phyloP scores from a whole-genome alignment of 2,113 vertebrate species.

The Poeciliopsis prolifica region DNA sequence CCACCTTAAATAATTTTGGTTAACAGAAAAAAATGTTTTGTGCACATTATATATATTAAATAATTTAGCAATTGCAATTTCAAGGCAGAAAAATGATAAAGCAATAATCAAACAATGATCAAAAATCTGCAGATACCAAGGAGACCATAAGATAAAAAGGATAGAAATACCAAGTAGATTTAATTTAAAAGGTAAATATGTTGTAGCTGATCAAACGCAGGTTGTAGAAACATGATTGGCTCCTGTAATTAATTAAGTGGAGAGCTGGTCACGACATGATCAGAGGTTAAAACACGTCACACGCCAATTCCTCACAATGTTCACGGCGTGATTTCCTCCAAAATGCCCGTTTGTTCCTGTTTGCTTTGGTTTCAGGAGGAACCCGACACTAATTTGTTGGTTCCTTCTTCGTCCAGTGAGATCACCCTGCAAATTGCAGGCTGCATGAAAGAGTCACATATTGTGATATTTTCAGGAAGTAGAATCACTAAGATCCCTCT shows the following conservation, averaged over 20 bases:
- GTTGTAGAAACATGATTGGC: not conserved
- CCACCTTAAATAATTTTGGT: too few relatives aligned
- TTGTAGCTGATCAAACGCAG: not conserved
- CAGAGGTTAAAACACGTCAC: not conserved
- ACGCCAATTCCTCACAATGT: not conserved
- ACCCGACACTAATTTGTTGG: not conserved
- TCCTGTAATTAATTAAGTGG: not conserved
- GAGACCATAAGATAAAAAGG: not conserved
- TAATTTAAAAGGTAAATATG: not conserved
- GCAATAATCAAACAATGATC: too few relatives aligned
- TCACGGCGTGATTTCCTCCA: not conserved
- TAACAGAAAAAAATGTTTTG: too few relatives aligned
- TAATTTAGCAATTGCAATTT: too few relatives aligned
- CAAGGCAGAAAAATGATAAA: too few relatives aligned
- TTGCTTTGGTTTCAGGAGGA: conserved; percentile 4
- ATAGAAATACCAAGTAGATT: not conserved
- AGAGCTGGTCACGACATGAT: not conserved
- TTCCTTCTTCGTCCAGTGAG: not conserved
- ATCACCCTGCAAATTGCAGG: conserved; percentile 14
- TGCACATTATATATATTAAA: too few relatives aligned
- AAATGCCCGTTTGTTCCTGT: conserved; percentile 8
- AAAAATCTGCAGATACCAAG: not conserved
- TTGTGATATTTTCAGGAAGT: conserved; percentile 8
- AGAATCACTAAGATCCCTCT: not conserved
- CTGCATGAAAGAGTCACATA: conserved; percentile 6